phyloP scores from a whole-genome alignment of 2,113 vertebrate genomes.

The Elaphurus davidianus region DNA sequence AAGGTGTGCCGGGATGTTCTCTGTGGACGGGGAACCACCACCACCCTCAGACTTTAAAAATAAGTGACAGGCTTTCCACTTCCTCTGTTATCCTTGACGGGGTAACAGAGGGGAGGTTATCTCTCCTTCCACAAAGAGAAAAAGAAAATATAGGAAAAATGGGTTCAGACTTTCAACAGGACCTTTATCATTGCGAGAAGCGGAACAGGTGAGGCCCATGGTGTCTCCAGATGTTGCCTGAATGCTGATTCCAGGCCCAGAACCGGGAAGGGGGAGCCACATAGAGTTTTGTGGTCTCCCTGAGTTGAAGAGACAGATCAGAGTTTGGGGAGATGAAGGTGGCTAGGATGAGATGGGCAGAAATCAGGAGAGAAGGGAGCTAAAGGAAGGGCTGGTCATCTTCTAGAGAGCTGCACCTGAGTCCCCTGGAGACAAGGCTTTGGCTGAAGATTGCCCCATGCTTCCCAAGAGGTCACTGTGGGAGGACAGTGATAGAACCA shows the following conservation, averaged over 20 bases:
- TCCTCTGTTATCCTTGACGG: not conserved
- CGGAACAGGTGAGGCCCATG: not conserved
- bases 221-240: not conserved
- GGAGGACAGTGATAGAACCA: rapidly evolving
- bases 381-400: not conserved
- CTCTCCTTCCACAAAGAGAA: not conserved
- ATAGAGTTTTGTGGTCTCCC: not conserved
- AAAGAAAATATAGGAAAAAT: not conserved
- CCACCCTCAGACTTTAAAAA: not conserved
- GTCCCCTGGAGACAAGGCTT: not conserved
- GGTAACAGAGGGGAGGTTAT: not conserved
- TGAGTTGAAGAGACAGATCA: not conserved
- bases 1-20: not conserved
- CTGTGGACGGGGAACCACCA: not conserved
- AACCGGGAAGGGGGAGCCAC: not conserved
- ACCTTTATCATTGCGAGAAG: not conserved
- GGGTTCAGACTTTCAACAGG: not conserved
- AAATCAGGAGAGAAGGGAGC: not conserved
- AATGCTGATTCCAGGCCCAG: not conserved
- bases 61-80: not conserved
- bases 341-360: not conserved
- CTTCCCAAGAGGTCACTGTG: rapidly evolving
- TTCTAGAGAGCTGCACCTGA: not conserved
- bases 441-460: rapidly evolving
- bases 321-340: not conserved